Conservation (phyloP, 2,888 invertebrate genomes). For the Selenia dentaria region DNA sequence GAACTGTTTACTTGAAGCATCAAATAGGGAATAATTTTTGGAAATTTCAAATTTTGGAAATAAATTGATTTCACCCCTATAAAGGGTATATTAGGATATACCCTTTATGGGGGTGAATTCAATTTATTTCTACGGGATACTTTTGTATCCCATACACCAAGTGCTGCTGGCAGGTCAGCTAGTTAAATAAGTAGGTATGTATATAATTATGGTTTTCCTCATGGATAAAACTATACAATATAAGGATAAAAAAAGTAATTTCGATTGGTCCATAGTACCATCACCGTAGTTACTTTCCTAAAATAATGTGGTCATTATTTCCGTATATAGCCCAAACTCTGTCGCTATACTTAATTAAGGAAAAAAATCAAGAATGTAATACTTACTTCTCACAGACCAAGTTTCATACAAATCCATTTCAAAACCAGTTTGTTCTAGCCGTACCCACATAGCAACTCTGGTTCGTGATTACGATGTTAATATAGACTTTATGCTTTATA, state of each 20-base stretch:
- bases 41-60: too few relatives aligned
- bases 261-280: background rate
- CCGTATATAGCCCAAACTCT: conserved; percentile 10
- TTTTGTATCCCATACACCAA: too few relatives aligned
- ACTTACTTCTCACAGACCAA: conserved; percentile 30
- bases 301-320: conserved; percentile 15
- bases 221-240: background rate
- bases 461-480: conserved; percentile 6
- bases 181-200: too few relatives aligned
- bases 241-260: background rate
- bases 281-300: conserved; percentile 3
- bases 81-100: too few relatives aligned
- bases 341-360: conserved; percentile 22
- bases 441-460: conserved; percentile 25
- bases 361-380: conserved; percentile 31
- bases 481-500: conserved; percentile 6
- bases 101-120: too few relatives aligned
- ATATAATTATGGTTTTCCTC: too few relatives aligned
- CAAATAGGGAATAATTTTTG: too few relatives aligned
- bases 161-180: too few relatives aligned
- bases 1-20: too few relatives aligned
- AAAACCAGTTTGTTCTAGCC: conserved; percentile 36
- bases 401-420: conserved; percentile 35
- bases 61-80: too few relatives aligned
- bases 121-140: too few relatives aligned